Evolutionary conservation across 2,888 invertebrate genomes (phyloP), one percentile per base, ranked within the genome.

Genomic region (Plagiodera versicolora): DNA sequence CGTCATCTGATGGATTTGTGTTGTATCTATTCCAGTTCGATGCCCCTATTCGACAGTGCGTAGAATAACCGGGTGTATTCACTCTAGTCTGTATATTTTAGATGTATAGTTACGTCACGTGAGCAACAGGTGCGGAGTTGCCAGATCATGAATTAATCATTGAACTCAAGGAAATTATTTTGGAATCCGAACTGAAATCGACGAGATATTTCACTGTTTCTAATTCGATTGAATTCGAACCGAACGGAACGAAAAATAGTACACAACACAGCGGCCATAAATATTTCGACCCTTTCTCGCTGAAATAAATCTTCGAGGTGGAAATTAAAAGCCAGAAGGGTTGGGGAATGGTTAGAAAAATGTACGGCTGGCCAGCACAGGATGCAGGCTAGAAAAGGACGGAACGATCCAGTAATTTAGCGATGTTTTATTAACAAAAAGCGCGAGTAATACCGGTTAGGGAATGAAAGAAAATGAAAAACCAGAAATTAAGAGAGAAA

Each of bases 251-350:
- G 24, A 30, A 52, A 44, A 32, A 61, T 51, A 60, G 60, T 65
- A 59, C 56, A 50, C 62, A 56, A 56, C 60, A 61, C 67, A 64
- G 54, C 67, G 58, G 51, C 52, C 74, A 72, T 75, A 74, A 74
- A 74, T 75, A 74, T 72, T 58, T 24, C 67, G 24, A 66, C 70
- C 70, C 71, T 69, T 68, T 71, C 69, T 70, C 69, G 69, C 70
- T 66, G 69, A 72, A 71, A 76, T 76, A 74, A 75, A 75, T 76
- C 73, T 72, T 61, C 70, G 60, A 64, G 56, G 52, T 70, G 69
- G 67, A 75, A 75, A 76, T 76, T 75, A 76, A 75, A 75, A 74
- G 73, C 70, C 68, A 70, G 70, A 73, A 73, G 72, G 69, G 73
- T 70, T 68, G 68, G 65, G 71, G 70, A 73, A 73, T 71, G 69